A percentile compares a stretch with the other conserved stretches of the same genome.
phyloP scores from a whole-genome alignment of 1,140 invertebrate species.

The Tetramorium alpestre region DNA sequence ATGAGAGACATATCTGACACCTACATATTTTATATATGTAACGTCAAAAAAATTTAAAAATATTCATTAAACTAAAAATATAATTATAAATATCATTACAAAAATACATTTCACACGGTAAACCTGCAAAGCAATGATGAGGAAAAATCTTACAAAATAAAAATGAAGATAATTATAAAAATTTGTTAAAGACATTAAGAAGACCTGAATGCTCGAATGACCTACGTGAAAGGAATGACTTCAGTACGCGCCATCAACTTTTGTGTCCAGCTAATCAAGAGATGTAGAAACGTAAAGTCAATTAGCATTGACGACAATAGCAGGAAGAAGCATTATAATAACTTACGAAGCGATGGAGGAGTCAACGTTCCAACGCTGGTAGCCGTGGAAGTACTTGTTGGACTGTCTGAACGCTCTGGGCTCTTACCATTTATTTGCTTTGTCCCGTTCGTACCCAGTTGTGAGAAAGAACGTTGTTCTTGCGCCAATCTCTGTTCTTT shows the following conservation, averaged over 20 bases:
- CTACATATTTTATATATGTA: neutral
- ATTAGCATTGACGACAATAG: conserved; percentile 59
- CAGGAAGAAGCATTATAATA: neutral
- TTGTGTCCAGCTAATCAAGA: conserved; percentile 84
- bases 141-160: conserved; percentile 12
- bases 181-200: conserved; percentile 29
- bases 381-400: conserved; percentile 87
- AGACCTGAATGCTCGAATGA: conserved; percentile 72
- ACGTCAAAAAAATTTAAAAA: conserved; percentile 6
- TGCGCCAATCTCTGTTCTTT: conserved; percentile 84
- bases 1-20: neutral
- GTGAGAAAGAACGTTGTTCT: conserved; percentile 81
- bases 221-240: conserved; percentile 84
- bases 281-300: conserved; percentile 73
- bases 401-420: conserved; percentile 87
- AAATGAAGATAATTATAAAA: conserved; percentile 18
- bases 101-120: neutral
- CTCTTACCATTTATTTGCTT: conserved; percentile 85
- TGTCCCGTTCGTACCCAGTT: conserved; percentile 81
- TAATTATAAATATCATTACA: neutral
- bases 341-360: conserved; percentile 86
- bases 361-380: conserved; percentile 87
- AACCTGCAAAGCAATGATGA: conserved; percentile 25
- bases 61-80: neutral
- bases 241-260: conserved; percentile 85